A percentile compares a stretch with the other conserved stretches of the same genome.
Conservation (phyloP, 2,888 invertebrate genomes). For the Brassicogethes aeneus region DNA sequence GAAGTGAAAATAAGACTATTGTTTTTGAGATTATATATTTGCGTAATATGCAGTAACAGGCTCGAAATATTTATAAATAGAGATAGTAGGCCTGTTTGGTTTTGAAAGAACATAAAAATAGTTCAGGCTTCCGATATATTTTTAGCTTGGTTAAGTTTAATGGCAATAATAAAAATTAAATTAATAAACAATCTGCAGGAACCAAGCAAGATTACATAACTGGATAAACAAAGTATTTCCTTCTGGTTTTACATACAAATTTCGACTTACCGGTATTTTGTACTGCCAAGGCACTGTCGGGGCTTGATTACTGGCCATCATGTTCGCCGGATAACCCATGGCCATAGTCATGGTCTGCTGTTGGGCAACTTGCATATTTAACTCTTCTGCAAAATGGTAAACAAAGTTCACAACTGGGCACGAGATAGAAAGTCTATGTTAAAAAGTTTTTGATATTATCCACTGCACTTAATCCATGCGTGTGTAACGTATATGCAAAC, state of each 20-base stretch:
- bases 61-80: conserved; percentile 23
- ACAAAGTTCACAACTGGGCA: too few species aligned
- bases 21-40: conserved; percentile 17
- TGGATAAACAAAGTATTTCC: too few species aligned
- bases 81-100: conserved; percentile 6
- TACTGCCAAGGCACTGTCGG: not conserved
- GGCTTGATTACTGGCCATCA: not conserved
- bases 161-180: not conserved
- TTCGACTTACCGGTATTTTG: not conserved
- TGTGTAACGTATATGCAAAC: not conserved
- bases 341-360: not conserved
- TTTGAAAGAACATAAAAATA: conserved; percentile 5
- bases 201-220: not conserved
- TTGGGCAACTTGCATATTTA: not conserved
- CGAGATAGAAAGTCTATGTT: too few species aligned
- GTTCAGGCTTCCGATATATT: not conserved
- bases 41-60: conserved; percentile 15
- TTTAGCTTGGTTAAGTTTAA: conserved; percentile 1
- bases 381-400: not conserved
- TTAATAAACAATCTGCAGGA: not conserved
- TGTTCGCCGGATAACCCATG: not conserved
- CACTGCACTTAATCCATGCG: too few species aligned
- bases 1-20: conserved; percentile 8
- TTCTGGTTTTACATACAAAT: too few species aligned
- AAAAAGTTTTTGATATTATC: too few species aligned